These are phyloP conservation scores for Syngnathus scovelli DNA, from an alignment of 2,113 vertebrate species.

Conservation along the genomic window DNA sequence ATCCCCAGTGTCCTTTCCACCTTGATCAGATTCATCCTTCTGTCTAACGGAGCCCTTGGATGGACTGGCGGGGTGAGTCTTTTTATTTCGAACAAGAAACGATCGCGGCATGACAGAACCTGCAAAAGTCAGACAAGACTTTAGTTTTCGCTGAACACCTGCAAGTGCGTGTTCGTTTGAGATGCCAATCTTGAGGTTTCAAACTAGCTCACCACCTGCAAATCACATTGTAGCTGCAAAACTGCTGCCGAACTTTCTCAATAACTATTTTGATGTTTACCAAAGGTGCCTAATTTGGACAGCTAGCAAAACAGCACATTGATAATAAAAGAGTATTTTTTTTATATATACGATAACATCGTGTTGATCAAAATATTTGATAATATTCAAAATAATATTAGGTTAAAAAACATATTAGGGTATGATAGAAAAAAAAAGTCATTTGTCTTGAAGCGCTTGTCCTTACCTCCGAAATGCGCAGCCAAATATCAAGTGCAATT, in stretches of 20 bases:
- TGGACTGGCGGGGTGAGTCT: slow-evolving; percentile 19
- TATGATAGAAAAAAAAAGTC: not conserved
- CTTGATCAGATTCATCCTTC: not conserved
- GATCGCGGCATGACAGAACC: slow-evolving; percentile 68
- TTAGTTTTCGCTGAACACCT: slow-evolving; percentile 51
- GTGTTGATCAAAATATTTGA: not conserved
- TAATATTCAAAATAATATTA: not conserved
- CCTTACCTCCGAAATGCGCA: slow-evolving; percentile 48
- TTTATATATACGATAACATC: not conserved
- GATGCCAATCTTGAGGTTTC: slow-evolving; percentile 68
- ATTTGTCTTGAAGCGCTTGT: not conserved
- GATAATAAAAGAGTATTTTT: not conserved
- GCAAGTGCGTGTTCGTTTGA: slow-evolving; percentile 64
- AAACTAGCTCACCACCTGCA: slow-evolving; percentile 57
- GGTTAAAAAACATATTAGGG: not conserved
- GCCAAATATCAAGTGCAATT: slow-evolving; percentile 19
- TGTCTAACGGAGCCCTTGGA: slow-evolving; percentile 9
- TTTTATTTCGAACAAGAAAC: slow-evolving; percentile 69
- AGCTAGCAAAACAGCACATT: slow-evolving; percentile 2
- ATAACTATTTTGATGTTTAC: not conserved
- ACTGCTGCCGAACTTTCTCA: slow-evolving; percentile 25
- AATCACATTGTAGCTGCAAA: slow-evolving; percentile 12
- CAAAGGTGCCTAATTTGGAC: too few species aligned
- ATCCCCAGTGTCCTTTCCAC: not conserved
- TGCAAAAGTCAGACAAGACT: slow-evolving; percentile 22